Conservation (phyloP, 2,113 vertebrate genomes). For the Hemiprocne comata region DNA sequence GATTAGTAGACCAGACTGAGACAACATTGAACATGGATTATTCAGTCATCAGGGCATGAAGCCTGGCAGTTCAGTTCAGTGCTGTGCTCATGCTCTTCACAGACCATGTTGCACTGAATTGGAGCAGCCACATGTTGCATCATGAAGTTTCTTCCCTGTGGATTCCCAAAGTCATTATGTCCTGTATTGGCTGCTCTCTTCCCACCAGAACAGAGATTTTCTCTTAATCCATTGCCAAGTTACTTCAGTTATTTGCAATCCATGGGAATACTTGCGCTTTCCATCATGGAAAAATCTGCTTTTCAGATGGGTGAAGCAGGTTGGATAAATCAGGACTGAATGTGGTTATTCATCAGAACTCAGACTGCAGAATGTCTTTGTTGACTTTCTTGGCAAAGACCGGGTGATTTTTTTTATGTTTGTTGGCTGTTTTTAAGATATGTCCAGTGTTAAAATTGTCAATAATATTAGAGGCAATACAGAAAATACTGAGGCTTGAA, state of each 20-base stretch:
- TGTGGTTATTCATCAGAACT: background rate
- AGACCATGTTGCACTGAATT: background rate
- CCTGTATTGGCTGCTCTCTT: background rate
- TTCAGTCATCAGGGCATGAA: background rate
- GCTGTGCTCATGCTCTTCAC: background rate
- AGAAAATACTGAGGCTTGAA: background rate
- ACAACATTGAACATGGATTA: background rate
- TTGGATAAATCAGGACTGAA: background rate
- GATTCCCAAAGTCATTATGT: background rate
- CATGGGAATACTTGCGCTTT: background rate
- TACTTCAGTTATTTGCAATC: background rate
- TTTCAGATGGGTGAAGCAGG: background rate
- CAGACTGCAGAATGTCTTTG: background rate
- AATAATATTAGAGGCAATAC: background rate
- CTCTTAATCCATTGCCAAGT: background rate
- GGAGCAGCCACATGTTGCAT: background rate
- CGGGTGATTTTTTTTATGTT: background rate
- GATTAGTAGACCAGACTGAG: background rate
- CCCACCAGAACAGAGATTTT: background rate
- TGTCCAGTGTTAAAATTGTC: background rate
- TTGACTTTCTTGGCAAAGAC: background rate
- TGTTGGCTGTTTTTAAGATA: background rate
- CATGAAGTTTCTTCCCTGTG: background rate
- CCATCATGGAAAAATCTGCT: background rate
- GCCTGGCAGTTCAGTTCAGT: background rate